Evolutionary conservation across 2,113 vertebrate genomes (phyloP).

Genomic region (Crocuta crocuta): DNA sequence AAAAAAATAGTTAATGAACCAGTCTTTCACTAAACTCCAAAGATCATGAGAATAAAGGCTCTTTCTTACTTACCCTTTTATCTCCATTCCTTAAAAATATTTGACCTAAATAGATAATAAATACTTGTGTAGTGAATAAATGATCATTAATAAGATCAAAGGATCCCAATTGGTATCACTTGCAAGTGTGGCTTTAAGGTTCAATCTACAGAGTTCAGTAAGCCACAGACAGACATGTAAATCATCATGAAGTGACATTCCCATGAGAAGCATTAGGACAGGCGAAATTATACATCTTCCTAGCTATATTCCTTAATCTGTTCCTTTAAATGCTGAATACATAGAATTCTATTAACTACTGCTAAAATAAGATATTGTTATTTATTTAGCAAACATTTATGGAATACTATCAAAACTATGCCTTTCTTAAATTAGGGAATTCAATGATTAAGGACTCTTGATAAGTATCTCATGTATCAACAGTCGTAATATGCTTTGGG

Average conservation of each 20-base stretch:
- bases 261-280: background rate
- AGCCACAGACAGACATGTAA: background rate
- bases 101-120: background rate
- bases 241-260: background rate
- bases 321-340: background rate
- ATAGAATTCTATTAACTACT: background rate
- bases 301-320: background rate
- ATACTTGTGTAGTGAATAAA: background rate
- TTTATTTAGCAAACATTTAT: background rate
- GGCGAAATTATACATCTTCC: background rate
- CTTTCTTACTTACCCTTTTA: background rate
- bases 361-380: background rate
- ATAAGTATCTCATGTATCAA: background rate
- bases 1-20: background rate
- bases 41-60: background rate
- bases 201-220: background rate
- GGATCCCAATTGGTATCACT: accelerated
- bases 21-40: background rate
- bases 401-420: background rate
- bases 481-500: background rate
- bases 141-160: background rate
- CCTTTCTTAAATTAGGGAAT: background rate
- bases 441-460: background rate
- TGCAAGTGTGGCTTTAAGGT: background rate
- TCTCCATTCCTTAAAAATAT: background rate